Base-by-base conservation (phyloP, 2,797 vertebrate genomes). In the Argentina silus region DNA sequence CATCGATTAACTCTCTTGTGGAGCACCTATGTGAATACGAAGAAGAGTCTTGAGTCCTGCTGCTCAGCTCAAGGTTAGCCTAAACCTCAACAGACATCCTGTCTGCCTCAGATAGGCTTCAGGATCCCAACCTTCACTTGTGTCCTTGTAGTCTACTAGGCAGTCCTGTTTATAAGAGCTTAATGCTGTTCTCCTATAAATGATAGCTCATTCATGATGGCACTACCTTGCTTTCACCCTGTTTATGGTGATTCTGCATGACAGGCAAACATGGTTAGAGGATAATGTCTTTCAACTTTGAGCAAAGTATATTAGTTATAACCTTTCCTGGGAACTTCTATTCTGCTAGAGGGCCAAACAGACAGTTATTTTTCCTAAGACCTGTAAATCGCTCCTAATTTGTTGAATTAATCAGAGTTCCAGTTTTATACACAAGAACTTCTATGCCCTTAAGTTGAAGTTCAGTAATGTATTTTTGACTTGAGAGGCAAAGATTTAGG, bases 141-240 rank as follows among this genome's bases (percentile, higher is more conserved):
- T 74, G 86, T 73, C 80, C 78, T 60, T 74, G 78, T 73, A 68
- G 60, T 71, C 63, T 73, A 75, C 64, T 8, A 55, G 65, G 67
- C 68, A 70, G 81, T 74, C 70, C 70, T 21, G 64, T 10, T 21
- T 70, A 82, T 85, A 79, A 75, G 62, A 23, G 21, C 62, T 50
- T 57, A 77, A 50, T 83, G 76, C 79, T 83, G 75, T 50, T 65
- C 73, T 60, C 62, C 42, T 78, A 76, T 76, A 53, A 70, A 76
- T 78, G 44, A 67, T 7, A 19, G 19, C 19, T 47, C 11, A n/a
- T 15, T 44, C 27, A 55, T 14, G 21, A 43, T n/a, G 48, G 12
- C 11, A 10, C 15, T 51, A n/a, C 5, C 50, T 15, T 15, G n/a
- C 50, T n/a, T n/a, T n/a, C n/a, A n/a, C n/a, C n/a, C n/a, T n/a